A percentile compares a stretch with the other conserved stretches of the same genome.
Conservation (phyloP, 64 coral and sea anemone genomes). For the Astreopora myriophthalma region DNA sequence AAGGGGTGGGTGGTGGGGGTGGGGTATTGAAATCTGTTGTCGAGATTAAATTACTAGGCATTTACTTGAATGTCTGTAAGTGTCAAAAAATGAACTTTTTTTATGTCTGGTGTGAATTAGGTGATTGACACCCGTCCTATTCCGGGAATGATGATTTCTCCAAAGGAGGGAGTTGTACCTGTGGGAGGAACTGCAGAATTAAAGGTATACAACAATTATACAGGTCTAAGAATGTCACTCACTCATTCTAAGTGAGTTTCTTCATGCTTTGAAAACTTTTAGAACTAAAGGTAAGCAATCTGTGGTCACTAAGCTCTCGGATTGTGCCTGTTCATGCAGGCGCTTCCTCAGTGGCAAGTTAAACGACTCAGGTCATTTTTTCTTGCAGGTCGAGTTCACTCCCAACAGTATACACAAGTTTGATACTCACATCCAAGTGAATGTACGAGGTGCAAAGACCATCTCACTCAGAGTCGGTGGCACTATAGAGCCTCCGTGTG, state of each 20-base stretch:
- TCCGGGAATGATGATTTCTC: constrained; percentile 82
- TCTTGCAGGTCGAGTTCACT: constrained; percentile 78
- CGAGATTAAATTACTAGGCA: no score
- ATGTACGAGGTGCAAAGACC: constrained; percentile 86
- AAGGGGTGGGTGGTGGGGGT: no score
- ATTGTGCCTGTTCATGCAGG: no score
- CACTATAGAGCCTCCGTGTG: constrained; percentile 91
- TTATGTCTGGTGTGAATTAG: constrained; percentile 22
- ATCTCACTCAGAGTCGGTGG: constrained; percentile 91
- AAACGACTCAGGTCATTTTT: not conserved
- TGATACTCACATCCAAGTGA: constrained; percentile 94
- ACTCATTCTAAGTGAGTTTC: no score
- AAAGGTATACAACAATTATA: constrained; percentile 32
- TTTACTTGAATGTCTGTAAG: no score
- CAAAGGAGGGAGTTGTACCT: constrained; percentile 92
- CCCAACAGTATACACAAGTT: constrained; percentile 92
- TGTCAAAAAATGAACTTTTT: not conserved
- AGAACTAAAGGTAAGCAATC: no score
- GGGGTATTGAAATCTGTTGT: no score
- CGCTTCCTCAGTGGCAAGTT: no score
- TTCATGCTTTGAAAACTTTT: no score
- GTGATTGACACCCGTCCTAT: constrained; percentile 84
- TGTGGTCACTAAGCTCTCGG: no score
- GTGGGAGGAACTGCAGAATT: constrained; percentile 90
- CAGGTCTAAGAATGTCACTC: no score